These are phyloP conservation scores for Triops cancriformis DNA, from an alignment of 1,140 invertebrate genomes.

Conservation along the genomic window DNA sequence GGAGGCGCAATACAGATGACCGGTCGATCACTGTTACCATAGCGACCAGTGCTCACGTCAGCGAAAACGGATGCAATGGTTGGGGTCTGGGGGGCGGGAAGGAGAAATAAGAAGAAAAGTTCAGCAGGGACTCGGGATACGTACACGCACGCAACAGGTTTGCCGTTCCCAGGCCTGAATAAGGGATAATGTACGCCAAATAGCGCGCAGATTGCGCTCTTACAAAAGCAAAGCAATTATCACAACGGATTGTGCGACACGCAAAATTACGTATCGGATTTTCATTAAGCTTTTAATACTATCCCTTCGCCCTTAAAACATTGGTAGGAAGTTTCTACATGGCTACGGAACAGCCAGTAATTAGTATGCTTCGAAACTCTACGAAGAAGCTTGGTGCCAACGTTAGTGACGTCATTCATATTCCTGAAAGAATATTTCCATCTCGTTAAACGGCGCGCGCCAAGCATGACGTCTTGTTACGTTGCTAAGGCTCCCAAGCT, in stretches of 20 bases:
- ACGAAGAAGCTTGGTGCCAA: too few relatives aligned
- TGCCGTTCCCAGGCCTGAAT: background rate
- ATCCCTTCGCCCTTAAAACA: too few relatives aligned
- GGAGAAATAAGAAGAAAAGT: background rate
- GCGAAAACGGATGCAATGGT: constrained; percentile 3
- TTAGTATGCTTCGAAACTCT: too few relatives aligned
- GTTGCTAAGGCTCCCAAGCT: too few relatives aligned
- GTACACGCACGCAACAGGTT: constrained; percentile 8
- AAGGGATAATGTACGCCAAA: background rate
- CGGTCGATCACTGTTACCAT: constrained; percentile 5
- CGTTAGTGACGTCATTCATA: too few relatives aligned
- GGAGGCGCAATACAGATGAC: constrained; percentile 8
- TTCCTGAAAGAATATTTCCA: too few relatives aligned
- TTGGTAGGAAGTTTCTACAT: too few relatives aligned
- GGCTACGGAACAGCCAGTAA: too few relatives aligned
- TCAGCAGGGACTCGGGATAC: background rate
- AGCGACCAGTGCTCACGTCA: background rate
- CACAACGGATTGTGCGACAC: background rate
- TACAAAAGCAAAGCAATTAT: background rate
- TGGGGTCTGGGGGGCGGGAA: background rate
- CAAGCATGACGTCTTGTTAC: too few relatives aligned
- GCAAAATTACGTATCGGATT: background rate
- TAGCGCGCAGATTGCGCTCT: background rate
- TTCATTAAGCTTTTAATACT: background rate
- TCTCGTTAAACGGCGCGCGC: too few relatives aligned